Evolutionary conservation across 1,140 invertebrate species (phyloP), one percentile per base, ranked within the genome.

Genomic region (Glossosoma conforme): DNA sequence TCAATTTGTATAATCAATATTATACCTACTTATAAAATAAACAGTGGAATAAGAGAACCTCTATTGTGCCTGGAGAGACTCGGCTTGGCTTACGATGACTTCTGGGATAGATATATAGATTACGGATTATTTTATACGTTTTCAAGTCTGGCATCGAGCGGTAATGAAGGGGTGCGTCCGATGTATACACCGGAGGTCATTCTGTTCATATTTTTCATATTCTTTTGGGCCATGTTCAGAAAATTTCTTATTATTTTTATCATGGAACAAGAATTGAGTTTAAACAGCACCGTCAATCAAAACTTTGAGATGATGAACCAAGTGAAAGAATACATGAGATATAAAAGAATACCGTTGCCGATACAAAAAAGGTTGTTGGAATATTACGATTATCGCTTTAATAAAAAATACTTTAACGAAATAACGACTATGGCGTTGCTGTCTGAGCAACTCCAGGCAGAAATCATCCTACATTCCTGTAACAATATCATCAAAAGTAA

Each of bases 371-470:
- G 42, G 10, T 45, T 52, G 28, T 10, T 44, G 9, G 35, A 52
- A 6, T 45, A 52, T 32, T 52, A 44, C 18, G 43, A 44, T 13
- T 45, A 38, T 13, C 22, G 33, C 19, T 52, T 44, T 30, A 32
- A 52, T 44, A 40, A 52, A 15, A 30, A 30, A 20, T 52, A 52
- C 30, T 52, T 45, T 20, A 11, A 25, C 9, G 42, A 52, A 35
- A 18, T 9, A 8, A 18, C 3, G 5, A 3, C 10, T 8, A 20
- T 9, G 11, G 14, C 14, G 10, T 15, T 45, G 5, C 30, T 44
- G 48, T 8, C 49, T 66, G 65, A 64, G n/a, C 62, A 64, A 45
- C 58, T 67, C 17, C 60, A 61, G 18, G 57, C 65, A 21, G 65
- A 66, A 44, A 58, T 67, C 11, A 56, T 52, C 5, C 50, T 67